Percentiles rank a stretch among this genome's conserved stretches.
phyloP scores from a whole-genome alignment of 2,797 vertebrate genomes.

The Urosaurus nigricauda region DNA sequence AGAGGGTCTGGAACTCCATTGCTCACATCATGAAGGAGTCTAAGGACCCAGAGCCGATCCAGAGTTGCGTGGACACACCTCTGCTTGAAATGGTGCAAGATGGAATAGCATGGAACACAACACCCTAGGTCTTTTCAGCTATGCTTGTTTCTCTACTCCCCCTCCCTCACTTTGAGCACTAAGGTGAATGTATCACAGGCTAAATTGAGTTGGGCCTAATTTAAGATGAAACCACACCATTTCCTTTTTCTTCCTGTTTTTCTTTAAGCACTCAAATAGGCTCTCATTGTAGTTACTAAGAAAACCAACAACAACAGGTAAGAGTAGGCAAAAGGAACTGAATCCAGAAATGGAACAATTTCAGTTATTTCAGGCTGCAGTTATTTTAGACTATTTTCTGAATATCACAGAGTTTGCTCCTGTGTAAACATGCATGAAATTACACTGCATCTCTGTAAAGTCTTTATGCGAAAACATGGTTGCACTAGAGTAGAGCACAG shows the following conservation, averaged over 20 bases:
- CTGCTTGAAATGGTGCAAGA: too few species aligned
- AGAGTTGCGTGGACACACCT: neutral
- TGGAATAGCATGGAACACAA: too few species aligned
- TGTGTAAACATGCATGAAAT: too few species aligned
- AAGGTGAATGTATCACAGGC: neutral
- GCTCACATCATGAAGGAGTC: neutral
- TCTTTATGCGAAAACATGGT: too few species aligned
- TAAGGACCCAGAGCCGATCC: neutral
- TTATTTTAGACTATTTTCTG: too few species aligned
- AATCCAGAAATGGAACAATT: too few species aligned
- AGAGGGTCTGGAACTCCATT: neutral
- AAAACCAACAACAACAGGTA: neutral
- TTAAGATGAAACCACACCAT: neutral
- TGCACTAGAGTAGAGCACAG: too few species aligned
- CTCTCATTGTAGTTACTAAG: neutral
- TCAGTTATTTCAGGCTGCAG: too few species aligned
- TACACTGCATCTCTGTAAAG: too few species aligned
- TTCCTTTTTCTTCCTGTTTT: neutral
- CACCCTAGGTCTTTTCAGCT: neutral
- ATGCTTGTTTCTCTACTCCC: neutral
- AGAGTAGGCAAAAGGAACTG: too few species aligned
- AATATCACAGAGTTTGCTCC: too few species aligned
- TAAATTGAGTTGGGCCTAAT: neutral
- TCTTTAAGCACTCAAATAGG: neutral
- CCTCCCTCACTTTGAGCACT: neutral